phyloP scores from a whole-genome alignment of 2,113 vertebrate genomes.

The Motacilla tschutschensis region DNA sequence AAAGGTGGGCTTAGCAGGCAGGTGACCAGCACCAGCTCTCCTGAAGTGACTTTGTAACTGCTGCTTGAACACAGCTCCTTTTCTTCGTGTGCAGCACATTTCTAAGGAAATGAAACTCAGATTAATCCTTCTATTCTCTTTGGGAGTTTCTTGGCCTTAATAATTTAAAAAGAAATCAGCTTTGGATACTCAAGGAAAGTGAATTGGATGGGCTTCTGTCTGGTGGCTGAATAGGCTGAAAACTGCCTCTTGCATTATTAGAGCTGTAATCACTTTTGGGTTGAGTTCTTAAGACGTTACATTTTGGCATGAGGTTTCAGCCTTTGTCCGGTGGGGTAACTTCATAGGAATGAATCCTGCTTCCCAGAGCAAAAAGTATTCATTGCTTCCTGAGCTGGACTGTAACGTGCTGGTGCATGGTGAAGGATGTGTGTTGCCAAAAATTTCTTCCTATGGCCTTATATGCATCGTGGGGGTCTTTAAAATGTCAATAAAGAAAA shows the following conservation, averaged over 20 bases:
- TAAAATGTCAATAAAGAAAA: neutral
- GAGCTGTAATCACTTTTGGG: neutral
- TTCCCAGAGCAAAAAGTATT: neutral
- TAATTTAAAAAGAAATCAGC: neutral
- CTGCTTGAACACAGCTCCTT: neutral
- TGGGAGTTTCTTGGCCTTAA: neutral
- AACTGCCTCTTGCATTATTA: neutral
- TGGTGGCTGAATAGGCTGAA: neutral
- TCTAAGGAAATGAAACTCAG: constrained; percentile 10
- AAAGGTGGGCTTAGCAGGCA: neutral
- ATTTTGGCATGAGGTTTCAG: neutral
- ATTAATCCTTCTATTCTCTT: constrained; percentile 19
- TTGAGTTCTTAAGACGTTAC: neutral
- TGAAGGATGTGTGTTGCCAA: neutral
- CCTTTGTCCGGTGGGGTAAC: neutral
- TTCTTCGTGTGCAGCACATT: neutral
- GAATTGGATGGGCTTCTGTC: neutral
- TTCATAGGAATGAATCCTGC: neutral
- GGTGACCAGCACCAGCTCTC: neutral
- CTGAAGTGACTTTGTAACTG: neutral
- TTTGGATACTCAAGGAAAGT: neutral
- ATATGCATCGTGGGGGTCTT: neutral
- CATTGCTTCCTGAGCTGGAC: neutral
- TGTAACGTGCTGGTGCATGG: neutral
- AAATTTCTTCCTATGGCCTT: neutral